phyloP scores from a whole-genome alignment of 2,113 vertebrate genomes.

The Pseudorhombus dupliciocellatus region DNA sequence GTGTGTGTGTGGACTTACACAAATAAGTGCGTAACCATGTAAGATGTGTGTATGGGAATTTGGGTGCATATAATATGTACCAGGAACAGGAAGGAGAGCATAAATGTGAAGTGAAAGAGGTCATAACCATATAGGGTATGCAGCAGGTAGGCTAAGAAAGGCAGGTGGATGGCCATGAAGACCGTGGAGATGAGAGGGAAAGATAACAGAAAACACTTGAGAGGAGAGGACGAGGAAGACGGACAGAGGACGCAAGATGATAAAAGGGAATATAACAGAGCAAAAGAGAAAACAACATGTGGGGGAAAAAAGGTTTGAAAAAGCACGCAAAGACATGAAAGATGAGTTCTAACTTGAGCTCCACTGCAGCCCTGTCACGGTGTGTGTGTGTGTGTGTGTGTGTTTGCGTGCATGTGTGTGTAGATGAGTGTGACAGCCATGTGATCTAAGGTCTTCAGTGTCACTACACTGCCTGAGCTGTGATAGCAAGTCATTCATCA shows the following conservation, averaged over 20 bases:
- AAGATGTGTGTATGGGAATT: neutral
- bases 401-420: conserved; percentile 10
- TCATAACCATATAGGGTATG: neutral
- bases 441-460: conserved; percentile 76
- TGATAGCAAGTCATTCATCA: conserved; percentile 75
- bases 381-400: neutral
- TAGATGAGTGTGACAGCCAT: conserved; percentile 47
- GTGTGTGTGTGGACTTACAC: neutral
- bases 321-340: conserved; percentile 16
- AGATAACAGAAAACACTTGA: conserved; percentile 1
- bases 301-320: conserved; percentile 14
- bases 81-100: neutral
- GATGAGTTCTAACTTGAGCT: conserved; percentile 53
- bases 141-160: neutral
- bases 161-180: neutral
- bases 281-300: conserved; percentile 17
- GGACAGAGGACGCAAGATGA: too few relatives aligned
- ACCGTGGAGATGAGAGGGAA: neutral
- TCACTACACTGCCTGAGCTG: conserved; percentile 71
- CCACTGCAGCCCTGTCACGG: conserved; percentile 29
- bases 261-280: neutral
- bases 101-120: neutral
- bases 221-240: neutral
- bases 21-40: neutral
- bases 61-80: neutral